Conservation (phyloP, 2,888 invertebrate species). For the Biston stratarius region DNA sequence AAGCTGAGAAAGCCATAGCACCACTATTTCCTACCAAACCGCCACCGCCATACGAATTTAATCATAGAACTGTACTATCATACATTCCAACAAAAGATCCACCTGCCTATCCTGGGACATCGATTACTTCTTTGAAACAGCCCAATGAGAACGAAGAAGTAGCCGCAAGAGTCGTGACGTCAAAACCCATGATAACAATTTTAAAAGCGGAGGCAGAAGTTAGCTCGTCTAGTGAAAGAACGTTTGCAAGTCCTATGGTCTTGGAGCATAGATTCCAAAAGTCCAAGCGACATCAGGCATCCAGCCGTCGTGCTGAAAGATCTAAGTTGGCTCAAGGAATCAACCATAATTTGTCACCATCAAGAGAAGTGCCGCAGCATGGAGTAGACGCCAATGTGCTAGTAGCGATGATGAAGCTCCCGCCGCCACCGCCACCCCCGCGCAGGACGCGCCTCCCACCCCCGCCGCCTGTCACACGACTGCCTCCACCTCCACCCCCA, state of each 20-base stretch:
- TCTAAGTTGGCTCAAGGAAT: slow-evolving; percentile 86
- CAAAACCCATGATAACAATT: slow-evolving; percentile 91
- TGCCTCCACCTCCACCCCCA: slow-evolving; percentile 90
- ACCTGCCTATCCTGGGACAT: slow-evolving; percentile 88
- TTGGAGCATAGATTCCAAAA: slow-evolving; percentile 81
- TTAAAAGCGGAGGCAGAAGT: slow-evolving; percentile 92
- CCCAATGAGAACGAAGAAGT: slow-evolving; percentile 87
- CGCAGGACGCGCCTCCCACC: slow-evolving; percentile 89
- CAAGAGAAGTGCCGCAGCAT: slow-evolving; percentile 74
- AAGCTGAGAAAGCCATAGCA: slow-evolving; percentile 54
- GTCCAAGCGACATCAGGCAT: slow-evolving; percentile 80
- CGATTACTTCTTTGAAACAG: slow-evolving; percentile 58
- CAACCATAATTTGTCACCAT: slow-evolving; percentile 77
- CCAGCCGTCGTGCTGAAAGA: slow-evolving; percentile 87
- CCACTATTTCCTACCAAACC: slow-evolving; percentile 78
- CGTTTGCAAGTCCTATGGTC: slow-evolving; percentile 82
- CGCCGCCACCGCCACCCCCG: slow-evolving; percentile 85
- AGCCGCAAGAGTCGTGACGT: slow-evolving; percentile 91
- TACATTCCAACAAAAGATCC: slow-evolving; percentile 83
- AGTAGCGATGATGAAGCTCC: slow-evolving; percentile 87
- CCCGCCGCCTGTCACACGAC: slow-evolving; percentile 88
- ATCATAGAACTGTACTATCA: slow-evolving; percentile 86
- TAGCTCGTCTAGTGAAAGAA: slow-evolving; percentile 86
- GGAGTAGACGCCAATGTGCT: slow-evolving; percentile 82
- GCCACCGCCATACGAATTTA: slow-evolving; percentile 90